phyloP scores from a whole-genome alignment of 2,888 invertebrate species.

The Salticus scenicus region DNA sequence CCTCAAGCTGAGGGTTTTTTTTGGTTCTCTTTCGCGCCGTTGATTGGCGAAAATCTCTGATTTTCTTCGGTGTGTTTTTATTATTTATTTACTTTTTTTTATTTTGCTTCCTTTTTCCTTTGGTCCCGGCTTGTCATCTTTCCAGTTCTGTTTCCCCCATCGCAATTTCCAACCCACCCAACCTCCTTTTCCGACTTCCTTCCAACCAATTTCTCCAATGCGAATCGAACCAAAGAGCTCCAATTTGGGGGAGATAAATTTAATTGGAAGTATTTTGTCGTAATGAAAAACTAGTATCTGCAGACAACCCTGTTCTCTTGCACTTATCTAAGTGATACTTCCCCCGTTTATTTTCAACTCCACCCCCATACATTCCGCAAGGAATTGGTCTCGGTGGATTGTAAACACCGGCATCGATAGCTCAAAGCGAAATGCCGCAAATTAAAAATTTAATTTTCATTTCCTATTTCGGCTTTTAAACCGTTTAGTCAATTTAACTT shows the following conservation, averaged over 20 bases:
- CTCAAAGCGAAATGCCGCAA: conserved; percentile 58
- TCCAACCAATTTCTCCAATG: conserved; percentile 68
- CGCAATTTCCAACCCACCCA: not conserved
- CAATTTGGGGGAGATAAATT: conserved; percentile 66
- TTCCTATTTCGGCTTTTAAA: conserved; percentile 58
- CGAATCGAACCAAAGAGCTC: conserved; percentile 64
- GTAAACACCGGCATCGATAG: conserved; percentile 56
- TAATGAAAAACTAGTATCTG: conserved; percentile 68
- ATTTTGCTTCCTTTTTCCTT: conserved; percentile 27
- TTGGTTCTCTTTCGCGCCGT: conserved; percentile 47
- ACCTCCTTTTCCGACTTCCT: conserved; percentile 42
- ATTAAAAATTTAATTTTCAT: conserved; percentile 71
- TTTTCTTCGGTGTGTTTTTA: conserved; percentile 64
- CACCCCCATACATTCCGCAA: conserved; percentile 11
- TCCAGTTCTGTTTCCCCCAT: conserved; percentile 32
- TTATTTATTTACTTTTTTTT: conserved; percentile 50
- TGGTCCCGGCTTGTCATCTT: conserved; percentile 63
- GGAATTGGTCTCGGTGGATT: conserved; percentile 42
- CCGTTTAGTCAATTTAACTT: conserved; percentile 57
- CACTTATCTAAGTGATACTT: conserved; percentile 63
- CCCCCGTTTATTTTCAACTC: conserved; percentile 15
- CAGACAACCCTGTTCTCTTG: conserved; percentile 33
- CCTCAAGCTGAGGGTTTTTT: conserved; percentile 40
- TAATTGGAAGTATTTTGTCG: conserved; percentile 67
- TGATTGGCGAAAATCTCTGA: conserved; percentile 70